Evolutionary conservation across 1,140 invertebrate species (phyloP), one percentile per base, ranked within the genome.

Genomic region (Caerostris extrusa): DNA sequence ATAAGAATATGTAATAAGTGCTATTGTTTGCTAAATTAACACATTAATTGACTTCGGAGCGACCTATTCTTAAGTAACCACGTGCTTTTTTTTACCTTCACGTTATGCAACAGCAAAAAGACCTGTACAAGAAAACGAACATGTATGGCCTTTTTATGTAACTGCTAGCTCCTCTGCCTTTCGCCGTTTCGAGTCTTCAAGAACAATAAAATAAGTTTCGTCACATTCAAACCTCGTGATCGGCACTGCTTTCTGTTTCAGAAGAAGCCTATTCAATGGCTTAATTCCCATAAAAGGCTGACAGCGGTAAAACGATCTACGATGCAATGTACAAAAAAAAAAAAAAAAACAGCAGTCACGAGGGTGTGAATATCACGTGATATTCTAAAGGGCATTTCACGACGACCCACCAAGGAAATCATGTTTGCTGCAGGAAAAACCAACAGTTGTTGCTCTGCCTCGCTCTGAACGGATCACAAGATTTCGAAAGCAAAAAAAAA

Each of bases 281-380:
- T 77, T 77, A 77, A 77, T 77, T 77, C 71, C 71, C 71, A 77
- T 77, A 77, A 77, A 77, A 77, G 71, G 71, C 71, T 53, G 71
- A 77, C 71, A 50, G 71, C 34, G 53, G 8, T 77, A 77, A 77
- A 77, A 77, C 34, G 34, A 77, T 77, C 19, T 77, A 50, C 34
- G 71, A 34, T 7, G 34, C 2, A 34, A 34, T 34, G 34, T 34
- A 34, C n/a, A n/a, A n/a, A n/a, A 34, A 34, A 34, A 34, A 2
- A 34, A 34, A 34, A 34, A 34, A 34, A 34, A 34, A 53, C 8
- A 12, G 34, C 19, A 77, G 50, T 77, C 71, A 77, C 71, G 71
- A 77, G 71, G 71, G 71, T 50, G 34, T 50, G 34, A 67, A 77
- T 50, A 77, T 12, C 71, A 77, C 71, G 71, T 77, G 71, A 7